phyloP scores from a whole-genome alignment of 92 coral and sea anemone species.

The Blastomussa wellsi region DNA sequence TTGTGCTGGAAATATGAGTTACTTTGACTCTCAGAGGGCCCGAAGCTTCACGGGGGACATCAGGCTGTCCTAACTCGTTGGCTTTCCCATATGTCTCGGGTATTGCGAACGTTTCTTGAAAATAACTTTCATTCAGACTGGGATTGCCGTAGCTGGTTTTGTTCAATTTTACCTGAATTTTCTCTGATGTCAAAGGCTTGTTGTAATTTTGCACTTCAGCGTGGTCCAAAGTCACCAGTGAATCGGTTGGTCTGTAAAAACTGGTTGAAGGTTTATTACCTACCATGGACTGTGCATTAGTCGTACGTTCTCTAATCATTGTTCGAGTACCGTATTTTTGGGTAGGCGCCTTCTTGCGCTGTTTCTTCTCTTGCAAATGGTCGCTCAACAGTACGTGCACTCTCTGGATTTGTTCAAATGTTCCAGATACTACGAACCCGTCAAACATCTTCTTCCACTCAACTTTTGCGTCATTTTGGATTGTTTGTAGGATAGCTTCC shows the following conservation, averaged over 20 bases:
- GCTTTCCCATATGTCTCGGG: neutral
- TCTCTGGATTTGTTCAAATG: constrained; percentile 24
- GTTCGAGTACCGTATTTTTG: neutral
- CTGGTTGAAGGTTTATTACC: neutral
- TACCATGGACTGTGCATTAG: neutral
- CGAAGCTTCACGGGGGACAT: neutral
- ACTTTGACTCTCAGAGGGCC: neutral
- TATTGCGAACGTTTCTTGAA: neutral
- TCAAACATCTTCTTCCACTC: constrained; percentile 30
- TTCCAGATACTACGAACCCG: constrained; percentile 48
- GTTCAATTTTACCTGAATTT: neutral
- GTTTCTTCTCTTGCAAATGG: neutral
- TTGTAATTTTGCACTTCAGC: neutral
- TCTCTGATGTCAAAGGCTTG: neutral
- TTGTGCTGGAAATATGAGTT: neutral
- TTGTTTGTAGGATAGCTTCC: constrained; percentile 18
- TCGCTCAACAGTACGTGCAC: neutral
- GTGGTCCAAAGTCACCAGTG: neutral
- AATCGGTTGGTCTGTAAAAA: neutral
- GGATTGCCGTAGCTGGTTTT: neutral
- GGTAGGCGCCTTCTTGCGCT: neutral
- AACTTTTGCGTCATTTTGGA: neutral
- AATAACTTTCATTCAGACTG: neutral
- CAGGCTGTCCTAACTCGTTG: neutral
- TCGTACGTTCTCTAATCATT: neutral